Evolutionary conservation across 2,888 invertebrate species (phyloP).

Genomic region (Julus scanicus): DNA sequence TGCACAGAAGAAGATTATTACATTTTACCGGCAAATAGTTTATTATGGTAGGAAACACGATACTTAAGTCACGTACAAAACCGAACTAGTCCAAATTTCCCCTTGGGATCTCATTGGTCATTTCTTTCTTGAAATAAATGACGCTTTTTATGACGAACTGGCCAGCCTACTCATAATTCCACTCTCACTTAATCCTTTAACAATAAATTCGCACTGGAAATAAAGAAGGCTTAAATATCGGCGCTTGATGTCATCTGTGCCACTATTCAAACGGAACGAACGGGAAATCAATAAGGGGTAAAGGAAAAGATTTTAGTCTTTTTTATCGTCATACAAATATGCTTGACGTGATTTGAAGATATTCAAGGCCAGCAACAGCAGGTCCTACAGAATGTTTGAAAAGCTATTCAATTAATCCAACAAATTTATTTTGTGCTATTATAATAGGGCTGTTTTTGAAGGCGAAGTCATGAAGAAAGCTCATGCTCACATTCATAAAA

Average conservation of each 20-base stretch:
- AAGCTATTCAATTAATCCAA: too few species aligned
- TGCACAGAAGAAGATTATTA: conserved; percentile 11
- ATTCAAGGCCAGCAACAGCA: too few species aligned
- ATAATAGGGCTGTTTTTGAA: too few species aligned
- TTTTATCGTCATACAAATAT: neutral
- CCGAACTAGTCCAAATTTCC: neutral
- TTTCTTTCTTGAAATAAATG: conserved; percentile 7
- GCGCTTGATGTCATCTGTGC: neutral
- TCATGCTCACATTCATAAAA: too few species aligned
- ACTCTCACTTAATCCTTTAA: conserved; percentile 39
- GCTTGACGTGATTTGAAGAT: too few species aligned
- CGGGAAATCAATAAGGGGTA: neutral
- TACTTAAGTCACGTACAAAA: neutral
- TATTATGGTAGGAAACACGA: conserved; percentile 13
- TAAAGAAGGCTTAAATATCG: conserved; percentile 32
- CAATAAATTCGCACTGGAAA: conserved; percentile 23
- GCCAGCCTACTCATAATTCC: conserved; percentile 5
- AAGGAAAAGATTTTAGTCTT: neutral
- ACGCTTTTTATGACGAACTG: neutral
- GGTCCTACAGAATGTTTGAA: too few species aligned
- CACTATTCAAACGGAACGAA: conserved; percentile 21
- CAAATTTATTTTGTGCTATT: too few species aligned
- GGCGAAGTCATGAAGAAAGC: too few species aligned
- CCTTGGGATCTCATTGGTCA: conserved; percentile 7
- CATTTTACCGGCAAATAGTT: conserved; percentile 7